A percentile compares a stretch with the other conserved stretches of the same genome.
Evolutionary conservation across 2,797 vertebrate genomes (phyloP).

Genomic region (Periophthalmus magnuspinnatus): DNA sequence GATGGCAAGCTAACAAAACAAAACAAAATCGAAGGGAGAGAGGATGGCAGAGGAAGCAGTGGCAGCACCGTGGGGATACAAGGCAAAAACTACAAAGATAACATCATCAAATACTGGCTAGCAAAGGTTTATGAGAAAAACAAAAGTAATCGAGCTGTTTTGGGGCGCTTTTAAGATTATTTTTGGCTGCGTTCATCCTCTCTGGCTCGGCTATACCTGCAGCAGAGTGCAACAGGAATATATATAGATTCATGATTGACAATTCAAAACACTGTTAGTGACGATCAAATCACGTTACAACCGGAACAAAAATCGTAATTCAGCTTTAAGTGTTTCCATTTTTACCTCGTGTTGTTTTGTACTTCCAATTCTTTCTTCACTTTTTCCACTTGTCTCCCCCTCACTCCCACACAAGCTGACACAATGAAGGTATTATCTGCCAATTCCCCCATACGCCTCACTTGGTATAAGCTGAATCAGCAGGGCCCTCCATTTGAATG

Average conservation of each 20-base stretch:
- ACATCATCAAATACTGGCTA: slow-evolving; percentile 33
- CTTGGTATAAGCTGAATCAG: slow-evolving; percentile 48
- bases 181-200: slow-evolving; percentile 39
- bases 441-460: slow-evolving; percentile 39
- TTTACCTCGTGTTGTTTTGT: slow-evolving; percentile 11
- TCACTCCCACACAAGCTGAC: slow-evolving; percentile 8
- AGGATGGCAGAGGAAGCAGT: slow-evolving; percentile 17
- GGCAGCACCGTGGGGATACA: slow-evolving; percentile 23
- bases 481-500: slow-evolving; percentile 49
- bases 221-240: slow-evolving; percentile 35
- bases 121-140: slow-evolving; percentile 42
- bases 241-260: slow-evolving; percentile 38
- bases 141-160: slow-evolving; percentile 33
- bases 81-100: slow-evolving; percentile 47
- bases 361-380: slow-evolving; percentile 11
- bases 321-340: slow-evolving; percentile 20
- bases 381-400: slow-evolving; percentile 16
- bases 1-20: slow-evolving; percentile 17
- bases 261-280: slow-evolving; percentile 29
- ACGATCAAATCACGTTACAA: slow-evolving; percentile 40
- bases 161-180: slow-evolving; percentile 32
- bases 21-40: slow-evolving; percentile 21
- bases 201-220: slow-evolving; percentile 29
- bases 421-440: slow-evolving; percentile 34
- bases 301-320: slow-evolving; percentile 15